Conservation (phyloP, 2,797 vertebrate species). For the Lophotriccus pileatus region DNA sequence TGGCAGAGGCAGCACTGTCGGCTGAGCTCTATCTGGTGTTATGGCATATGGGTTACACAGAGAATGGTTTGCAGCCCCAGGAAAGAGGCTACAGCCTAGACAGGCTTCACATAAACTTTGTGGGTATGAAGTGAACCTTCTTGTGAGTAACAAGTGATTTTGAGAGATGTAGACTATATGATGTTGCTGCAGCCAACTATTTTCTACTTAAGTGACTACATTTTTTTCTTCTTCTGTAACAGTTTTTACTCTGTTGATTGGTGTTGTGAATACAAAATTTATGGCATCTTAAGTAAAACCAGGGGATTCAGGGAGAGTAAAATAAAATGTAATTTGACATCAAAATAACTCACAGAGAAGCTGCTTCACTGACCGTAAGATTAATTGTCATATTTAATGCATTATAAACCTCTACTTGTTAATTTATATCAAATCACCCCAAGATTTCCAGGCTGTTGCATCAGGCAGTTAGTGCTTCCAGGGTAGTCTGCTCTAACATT, state of each 20-base stretch:
- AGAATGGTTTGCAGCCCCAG: background rate
- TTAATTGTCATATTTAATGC: slow-evolving; percentile 60
- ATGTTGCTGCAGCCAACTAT: background rate
- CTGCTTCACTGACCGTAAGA: slow-evolving; percentile 40
- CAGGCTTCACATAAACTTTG: background rate
- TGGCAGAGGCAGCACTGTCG: background rate
- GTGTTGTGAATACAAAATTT: slow-evolving; percentile 42
- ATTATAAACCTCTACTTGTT: slow-evolving; percentile 49
- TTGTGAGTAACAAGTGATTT: background rate
- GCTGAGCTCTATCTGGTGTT: background rate
- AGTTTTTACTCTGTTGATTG: slow-evolving; percentile 12
- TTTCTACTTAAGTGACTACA: background rate
- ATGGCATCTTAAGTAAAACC: background rate
- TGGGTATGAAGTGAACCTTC: background rate
- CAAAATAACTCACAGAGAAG: slow-evolving; percentile 39
- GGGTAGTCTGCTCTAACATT: background rate
- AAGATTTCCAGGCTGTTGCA: slow-evolving; percentile 51
- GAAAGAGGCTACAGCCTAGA: background rate
- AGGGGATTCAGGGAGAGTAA: background rate
- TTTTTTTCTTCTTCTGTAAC: background rate
- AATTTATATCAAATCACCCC: slow-evolving; percentile 51
- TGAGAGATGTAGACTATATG: background rate
- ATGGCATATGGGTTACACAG: background rate
- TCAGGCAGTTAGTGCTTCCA: background rate
- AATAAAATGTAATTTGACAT: slow-evolving; percentile 51